Evolutionary conservation across 1,140 invertebrate species (phyloP).

Genomic region (Drosophila burlai): DNA sequence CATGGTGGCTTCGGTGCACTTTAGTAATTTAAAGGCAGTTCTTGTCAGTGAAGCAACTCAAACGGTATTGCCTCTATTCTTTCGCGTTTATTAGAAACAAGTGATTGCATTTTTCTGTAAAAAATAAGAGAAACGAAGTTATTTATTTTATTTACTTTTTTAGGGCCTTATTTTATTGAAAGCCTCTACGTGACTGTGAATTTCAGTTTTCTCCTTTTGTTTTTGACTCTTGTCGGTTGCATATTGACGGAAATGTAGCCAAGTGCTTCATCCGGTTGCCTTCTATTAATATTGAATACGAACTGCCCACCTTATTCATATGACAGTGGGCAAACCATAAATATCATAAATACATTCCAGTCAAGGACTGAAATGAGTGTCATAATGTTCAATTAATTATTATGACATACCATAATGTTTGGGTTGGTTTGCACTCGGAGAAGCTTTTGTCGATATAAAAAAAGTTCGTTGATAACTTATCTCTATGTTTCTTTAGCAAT

Average conservation of each 20-base stretch:
- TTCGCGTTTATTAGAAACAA: neutral
- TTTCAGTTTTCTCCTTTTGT: slow-evolving; percentile 9
- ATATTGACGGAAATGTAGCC: slow-evolving; percentile 22
- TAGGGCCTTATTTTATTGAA: neutral
- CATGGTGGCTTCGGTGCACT: slow-evolving; percentile 1
- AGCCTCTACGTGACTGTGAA: slow-evolving; percentile 22
- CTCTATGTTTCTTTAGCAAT: no score
- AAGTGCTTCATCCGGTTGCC: slow-evolving; percentile 27
- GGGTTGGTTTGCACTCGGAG: neutral
- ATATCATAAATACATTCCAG: neutral
- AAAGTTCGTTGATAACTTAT: neutral
- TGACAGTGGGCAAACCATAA: neutral
- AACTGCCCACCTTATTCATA: neutral
- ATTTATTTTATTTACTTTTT: neutral
- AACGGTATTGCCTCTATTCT: neutral
- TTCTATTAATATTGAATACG: slow-evolving; percentile 2
- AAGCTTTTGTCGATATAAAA: neutral
- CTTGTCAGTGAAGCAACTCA: neutral
- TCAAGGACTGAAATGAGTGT: neutral
- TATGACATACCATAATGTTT: neutral
- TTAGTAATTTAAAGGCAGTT: slow-evolving; percentile 34
- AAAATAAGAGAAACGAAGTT: neutral
- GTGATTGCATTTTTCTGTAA: neutral
- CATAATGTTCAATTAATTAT: neutral
- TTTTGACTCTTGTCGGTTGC: neutral